These are phyloP conservation scores for Bolinopsis microptera DNA, from an alignment of 37 sponge, comb jelly and placozoan species.

Conservation along the genomic window DNA sequence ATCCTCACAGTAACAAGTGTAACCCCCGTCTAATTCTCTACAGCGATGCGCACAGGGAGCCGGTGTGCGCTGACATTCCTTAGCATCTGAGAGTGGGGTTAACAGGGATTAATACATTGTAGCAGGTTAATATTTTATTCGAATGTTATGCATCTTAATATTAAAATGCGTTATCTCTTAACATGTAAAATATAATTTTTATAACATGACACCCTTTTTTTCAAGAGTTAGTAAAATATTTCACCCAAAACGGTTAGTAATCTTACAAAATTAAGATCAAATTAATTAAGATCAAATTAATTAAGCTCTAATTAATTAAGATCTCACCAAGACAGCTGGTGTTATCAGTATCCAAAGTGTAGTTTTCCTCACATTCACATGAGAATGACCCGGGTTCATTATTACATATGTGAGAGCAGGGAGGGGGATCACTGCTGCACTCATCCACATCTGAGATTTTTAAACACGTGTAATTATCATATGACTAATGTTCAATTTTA, in stretches of 20 bases:
- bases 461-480: too few relatives aligned
- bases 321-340: conserved; percentile 5
- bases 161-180: too few relatives aligned
- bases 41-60: conserved; percentile 52
- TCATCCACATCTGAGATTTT: conserved; percentile 18
- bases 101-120: background rate
- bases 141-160: too few relatives aligned
- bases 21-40: conserved; percentile 28
- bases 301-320: too few relatives aligned
- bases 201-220: too few relatives aligned
- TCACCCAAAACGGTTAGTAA: too few relatives aligned
- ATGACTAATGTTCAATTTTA: too few relatives aligned
- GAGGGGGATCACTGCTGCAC: background rate
- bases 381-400: background rate
- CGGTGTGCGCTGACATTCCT: conserved; percentile 36
- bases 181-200: too few relatives aligned
- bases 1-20: conserved; percentile 48
- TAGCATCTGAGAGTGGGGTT: background rate
- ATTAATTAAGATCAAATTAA: too few relatives aligned
- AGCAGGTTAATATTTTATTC: background rate
- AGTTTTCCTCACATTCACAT: conserved; percentile 11
- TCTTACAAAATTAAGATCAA: too few relatives aligned
- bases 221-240: too few relatives aligned
- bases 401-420: conserved; percentile 6
- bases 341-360: conserved; percentile 50